phyloP scores from a whole-genome alignment of 2,888 invertebrate species.

The Onthophagus sagittarius region DNA sequence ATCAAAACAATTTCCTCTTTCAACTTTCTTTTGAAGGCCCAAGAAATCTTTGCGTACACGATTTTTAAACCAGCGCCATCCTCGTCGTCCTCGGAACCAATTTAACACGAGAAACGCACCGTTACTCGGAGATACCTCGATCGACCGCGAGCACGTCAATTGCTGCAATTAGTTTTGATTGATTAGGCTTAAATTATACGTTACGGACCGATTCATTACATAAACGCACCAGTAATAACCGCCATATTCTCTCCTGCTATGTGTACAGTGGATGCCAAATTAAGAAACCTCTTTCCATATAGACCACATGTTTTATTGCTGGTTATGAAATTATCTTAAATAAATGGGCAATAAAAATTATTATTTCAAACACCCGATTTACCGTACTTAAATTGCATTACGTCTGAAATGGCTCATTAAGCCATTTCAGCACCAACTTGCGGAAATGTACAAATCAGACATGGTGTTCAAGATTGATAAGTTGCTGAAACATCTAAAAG shows the following conservation, averaged over 20 bases:
- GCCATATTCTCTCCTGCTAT: neutral
- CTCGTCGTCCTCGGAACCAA: neutral
- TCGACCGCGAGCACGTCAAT: slow-evolving; percentile 12
- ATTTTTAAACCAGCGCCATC: neutral
- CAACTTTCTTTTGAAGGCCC: neutral
- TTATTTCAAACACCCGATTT: too few relatives aligned
- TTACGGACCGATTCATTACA: slow-evolving; percentile 19
- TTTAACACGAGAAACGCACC: neutral
- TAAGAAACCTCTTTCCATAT: neutral
- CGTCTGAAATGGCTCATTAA: too few relatives aligned
- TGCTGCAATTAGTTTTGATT: slow-evolving; percentile 22
- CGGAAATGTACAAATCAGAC: too few relatives aligned
- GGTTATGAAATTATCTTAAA: too few relatives aligned
- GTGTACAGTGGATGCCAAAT: neutral
- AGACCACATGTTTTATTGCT: neutral
- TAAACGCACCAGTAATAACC: slow-evolving; percentile 19
- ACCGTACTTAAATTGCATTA: too few relatives aligned
- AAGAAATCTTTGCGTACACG: neutral
- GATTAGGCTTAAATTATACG: slow-evolving; percentile 22
- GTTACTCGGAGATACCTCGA: neutral
- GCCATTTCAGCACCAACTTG: too few relatives aligned
- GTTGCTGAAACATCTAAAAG: too few relatives aligned
- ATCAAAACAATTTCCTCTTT: neutral
- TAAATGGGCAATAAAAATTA: too few relatives aligned
- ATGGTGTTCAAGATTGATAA: too few relatives aligned